Base-by-base conservation (phyloP, 2,113 vertebrate species). In the Corydoras maculifer region DNA sequence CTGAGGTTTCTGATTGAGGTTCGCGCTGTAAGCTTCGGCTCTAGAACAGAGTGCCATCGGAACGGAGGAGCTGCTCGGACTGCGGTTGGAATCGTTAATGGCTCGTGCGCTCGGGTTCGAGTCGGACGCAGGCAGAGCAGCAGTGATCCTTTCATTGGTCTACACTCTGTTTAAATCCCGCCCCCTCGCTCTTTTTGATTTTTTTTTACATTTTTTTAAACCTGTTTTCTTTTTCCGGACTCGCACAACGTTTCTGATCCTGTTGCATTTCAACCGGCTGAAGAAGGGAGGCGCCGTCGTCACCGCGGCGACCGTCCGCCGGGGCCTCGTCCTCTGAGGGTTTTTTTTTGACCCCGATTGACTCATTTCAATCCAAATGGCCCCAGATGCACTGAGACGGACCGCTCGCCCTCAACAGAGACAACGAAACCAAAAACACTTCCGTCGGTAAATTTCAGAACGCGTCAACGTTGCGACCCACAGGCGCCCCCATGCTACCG, bases 251-350 rank as follows among this genome's bases (percentile, higher is more conserved):
- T 48, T 2, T 58, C 64, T 57, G 29, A 15, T 68, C 72, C 64
- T 9, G 60, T 49, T 31, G 18, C 69, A 78, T 78, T 78, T 78
- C 76, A 72, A 6, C 25, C 1, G 25, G 12, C 30, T 25, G 4
- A 66, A 30, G 35, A 43, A 43, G 35, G 35, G 35, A 43, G 35
- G 35, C 4, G 35, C 35, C 35, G 7, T 2, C 35, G 35, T 25
- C 18, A 2, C 18, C 18, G 13, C n/a, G 18, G 2, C 57, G 5
- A 14, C 35, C 29, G 4, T 31, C 11, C 65, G 2, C 9, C 57
- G 5, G 51, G 30, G 51, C 65, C 65, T 43, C 5, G 5, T 15
- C 51, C 18, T 18, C 32, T 43, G 29, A 32, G 3, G 25, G 4
- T 15, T 25, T 25, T 29, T 35, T 59, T 69, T 51, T 65, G 18